Conservation (phyloP, 2,797 vertebrate genomes). For the Myotis pilosus region DNA sequence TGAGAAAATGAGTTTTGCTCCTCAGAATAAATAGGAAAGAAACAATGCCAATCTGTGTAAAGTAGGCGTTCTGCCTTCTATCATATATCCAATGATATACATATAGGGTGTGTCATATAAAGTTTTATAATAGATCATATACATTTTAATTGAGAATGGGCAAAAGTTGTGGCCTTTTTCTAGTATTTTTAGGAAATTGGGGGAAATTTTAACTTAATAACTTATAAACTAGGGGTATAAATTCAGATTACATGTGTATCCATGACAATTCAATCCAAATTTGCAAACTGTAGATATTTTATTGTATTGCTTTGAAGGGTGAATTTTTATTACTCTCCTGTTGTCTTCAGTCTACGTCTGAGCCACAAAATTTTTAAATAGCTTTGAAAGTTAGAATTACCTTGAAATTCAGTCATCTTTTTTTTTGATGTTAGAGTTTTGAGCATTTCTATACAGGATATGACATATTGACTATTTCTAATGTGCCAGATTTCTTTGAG, state of each 20-base stretch:
- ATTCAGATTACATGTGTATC: neutral
- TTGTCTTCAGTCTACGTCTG: neutral
- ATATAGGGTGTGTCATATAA: neutral
- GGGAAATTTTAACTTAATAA: neutral
- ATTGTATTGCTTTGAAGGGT: neutral
- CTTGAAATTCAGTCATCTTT: neutral
- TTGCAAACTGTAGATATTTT: neutral
- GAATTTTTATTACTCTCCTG: neutral
- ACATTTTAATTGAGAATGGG: neutral
- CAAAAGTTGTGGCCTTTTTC: neutral
- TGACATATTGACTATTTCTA: neutral
- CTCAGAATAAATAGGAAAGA: neutral
- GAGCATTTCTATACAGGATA: neutral
- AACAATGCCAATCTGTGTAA: neutral
- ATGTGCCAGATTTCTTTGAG: neutral
- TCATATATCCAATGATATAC: neutral
- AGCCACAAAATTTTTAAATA: neutral
- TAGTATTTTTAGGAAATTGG: neutral
- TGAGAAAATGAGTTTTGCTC: slow-evolving; percentile 32
- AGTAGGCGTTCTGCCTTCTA: neutral
- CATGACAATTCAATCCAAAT: neutral
- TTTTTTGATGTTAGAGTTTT: neutral
- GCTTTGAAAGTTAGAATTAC: neutral
- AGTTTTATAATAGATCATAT: neutral
- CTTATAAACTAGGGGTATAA: neutral